These are phyloP conservation scores for Aphaenogaster rudis DNA, from an alignment of 1,140 invertebrate species.

Conservation along the genomic window DNA sequence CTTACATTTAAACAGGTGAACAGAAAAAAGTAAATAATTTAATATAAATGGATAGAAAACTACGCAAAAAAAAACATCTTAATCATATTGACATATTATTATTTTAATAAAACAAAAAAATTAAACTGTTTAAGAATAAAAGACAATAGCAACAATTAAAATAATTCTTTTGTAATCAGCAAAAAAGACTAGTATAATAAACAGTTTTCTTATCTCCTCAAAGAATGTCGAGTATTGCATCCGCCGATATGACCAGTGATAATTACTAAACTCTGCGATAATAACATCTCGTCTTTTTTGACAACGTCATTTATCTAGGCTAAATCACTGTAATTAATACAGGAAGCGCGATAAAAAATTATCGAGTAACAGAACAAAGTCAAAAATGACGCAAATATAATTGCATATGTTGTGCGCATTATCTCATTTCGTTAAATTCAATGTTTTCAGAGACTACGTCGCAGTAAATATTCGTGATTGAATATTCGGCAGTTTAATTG, in stretches of 20 bases:
- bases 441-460: not conserved
- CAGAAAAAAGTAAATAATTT: not conserved
- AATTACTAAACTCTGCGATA: conserved; percentile 17
- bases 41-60: not conserved
- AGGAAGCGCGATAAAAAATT: conserved; percentile 37
- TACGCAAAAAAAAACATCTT: not conserved
- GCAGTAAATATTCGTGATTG: not conserved
- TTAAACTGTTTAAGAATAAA: not conserved
- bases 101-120: conserved; percentile 1
- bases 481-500: conserved; percentile 8
- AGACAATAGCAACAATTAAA: not conserved
- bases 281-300: not conserved
- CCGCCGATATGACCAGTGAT: not conserved
- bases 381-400: not conserved
- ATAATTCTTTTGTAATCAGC: not conserved
- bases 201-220: not conserved
- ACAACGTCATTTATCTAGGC: conserved; percentile 15
- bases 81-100: not conserved
- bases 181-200: not conserved
- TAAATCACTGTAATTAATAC: conserved; percentile 6
- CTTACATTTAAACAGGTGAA: not conserved
- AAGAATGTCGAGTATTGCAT: conserved; percentile 40
- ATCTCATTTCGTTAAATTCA: not conserved
- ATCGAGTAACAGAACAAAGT: not conserved
- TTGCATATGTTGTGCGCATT: not conserved